Evolutionary conservation across 2,113 vertebrate genomes (phyloP).

Genomic region (Nyctereutes procyonoides): DNA sequence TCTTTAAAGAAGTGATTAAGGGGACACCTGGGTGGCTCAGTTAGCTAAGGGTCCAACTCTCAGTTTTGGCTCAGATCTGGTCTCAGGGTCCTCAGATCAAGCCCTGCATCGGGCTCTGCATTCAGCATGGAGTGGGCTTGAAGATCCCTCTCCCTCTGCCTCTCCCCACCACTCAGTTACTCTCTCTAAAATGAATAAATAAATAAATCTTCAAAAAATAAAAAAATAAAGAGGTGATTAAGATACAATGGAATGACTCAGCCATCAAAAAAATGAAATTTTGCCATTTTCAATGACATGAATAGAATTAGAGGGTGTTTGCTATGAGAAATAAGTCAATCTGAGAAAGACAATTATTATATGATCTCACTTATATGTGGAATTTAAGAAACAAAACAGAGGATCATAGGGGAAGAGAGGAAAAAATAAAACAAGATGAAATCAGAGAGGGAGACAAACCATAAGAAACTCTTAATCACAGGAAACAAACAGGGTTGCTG

Average conservation of each 20-base stretch:
- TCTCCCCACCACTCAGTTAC: too few relatives aligned
- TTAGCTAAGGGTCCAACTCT: too few relatives aligned
- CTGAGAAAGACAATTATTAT: neutral
- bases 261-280: neutral
- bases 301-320: neutral
- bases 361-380: neutral
- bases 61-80: too few relatives aligned
- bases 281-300: neutral
- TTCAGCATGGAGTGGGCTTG: too few relatives aligned
- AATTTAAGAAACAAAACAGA: neutral
- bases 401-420: neutral
- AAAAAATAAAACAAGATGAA: neutral
- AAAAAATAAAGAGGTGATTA: neutral
- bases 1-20: neutral
- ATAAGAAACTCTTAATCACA: neutral
- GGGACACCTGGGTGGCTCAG: too few relatives aligned
- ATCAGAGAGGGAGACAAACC: neutral
- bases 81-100: too few relatives aligned
- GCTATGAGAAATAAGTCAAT: neutral
- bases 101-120: too few relatives aligned
- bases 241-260: neutral
- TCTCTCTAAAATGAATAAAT: too few relatives aligned
- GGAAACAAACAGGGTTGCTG: neutral
- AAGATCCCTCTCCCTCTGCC: too few relatives aligned
- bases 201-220: too few relatives aligned